Evolutionary conservation across 2,113 vertebrate species (phyloP).

Genomic region (Eidolon helvum): DNA sequence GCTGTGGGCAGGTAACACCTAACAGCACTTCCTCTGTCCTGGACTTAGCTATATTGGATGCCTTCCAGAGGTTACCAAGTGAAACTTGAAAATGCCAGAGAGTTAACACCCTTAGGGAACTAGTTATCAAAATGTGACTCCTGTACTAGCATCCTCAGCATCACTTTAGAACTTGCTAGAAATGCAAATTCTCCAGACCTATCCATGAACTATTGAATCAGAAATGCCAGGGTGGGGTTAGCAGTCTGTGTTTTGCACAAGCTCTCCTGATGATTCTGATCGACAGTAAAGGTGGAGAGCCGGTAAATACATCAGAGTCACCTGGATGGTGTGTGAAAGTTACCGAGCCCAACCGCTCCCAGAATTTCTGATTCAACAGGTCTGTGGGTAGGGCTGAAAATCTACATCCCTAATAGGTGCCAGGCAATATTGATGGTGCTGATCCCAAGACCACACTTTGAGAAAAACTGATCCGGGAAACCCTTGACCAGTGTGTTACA

Average conservation of each 20-base stretch:
- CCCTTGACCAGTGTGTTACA: background rate
- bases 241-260: background rate
- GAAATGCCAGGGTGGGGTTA: background rate
- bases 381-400: background rate
- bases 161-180: background rate
- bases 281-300: background rate
- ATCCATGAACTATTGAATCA: background rate
- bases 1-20: background rate
- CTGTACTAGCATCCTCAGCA: background rate
- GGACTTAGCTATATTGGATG: background rate
- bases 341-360: fast-evolving
- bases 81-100: background rate
- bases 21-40: background rate
- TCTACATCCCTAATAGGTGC: background rate
- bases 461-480: background rate
- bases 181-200: background rate
- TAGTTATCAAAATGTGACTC: background rate
- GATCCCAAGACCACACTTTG: background rate
- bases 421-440: background rate
- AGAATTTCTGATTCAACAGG: background rate
- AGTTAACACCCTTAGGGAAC: background rate
- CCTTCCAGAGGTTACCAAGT: background rate
- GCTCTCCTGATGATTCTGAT: background rate
- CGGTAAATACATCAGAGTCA: background rate
- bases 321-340: background rate